Percentiles rank a stretch among this genome's conserved stretches.
These are phyloP conservation scores for Augochlorella aurata DNA, from an alignment of 2,888 invertebrate genomes.

Conservation along the genomic window DNA sequence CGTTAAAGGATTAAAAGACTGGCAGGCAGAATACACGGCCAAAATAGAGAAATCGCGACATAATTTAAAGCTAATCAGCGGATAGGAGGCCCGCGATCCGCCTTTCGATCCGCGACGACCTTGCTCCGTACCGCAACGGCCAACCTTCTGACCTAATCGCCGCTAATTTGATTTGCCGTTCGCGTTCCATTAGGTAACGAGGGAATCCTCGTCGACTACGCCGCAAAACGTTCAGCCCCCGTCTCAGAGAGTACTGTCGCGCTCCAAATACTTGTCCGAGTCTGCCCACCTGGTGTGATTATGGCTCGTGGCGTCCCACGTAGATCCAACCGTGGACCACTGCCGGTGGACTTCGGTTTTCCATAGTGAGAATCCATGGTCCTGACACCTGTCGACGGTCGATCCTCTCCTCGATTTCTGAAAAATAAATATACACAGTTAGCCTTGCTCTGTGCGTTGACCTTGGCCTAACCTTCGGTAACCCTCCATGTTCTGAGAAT, in stretches of 20 bases:
- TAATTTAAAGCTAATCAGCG: not conserved
- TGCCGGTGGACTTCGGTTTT: constrained; percentile 41
- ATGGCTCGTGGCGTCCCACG: constrained; percentile 67
- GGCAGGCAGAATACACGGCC: not conserved
- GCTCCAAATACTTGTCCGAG: constrained; percentile 69
- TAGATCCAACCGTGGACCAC: constrained; percentile 59
- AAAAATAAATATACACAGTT: not conserved
- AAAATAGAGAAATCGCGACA: not conserved
- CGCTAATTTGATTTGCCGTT: constrained; percentile 67
- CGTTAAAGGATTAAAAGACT: no score
- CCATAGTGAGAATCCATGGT: constrained; percentile 64
- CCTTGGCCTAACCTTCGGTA: not conserved
- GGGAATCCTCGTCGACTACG: constrained; percentile 45
- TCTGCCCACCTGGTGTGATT: constrained; percentile 70
- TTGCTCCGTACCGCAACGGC: constrained; percentile 44
- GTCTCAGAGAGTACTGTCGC: constrained; percentile 45
- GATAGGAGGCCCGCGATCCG: constrained; percentile 3
- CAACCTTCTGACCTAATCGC: constrained; percentile 70
- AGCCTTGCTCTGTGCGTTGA: not conserved
- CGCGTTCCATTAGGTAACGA: constrained; percentile 51
- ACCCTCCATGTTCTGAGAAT: not conserved
- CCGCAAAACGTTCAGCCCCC: constrained; percentile 24
- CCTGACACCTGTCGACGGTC: constrained; percentile 21
- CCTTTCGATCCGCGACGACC: constrained; percentile 46
- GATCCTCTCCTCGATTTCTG: not conserved